Conservation (phyloP, 1,140 invertebrate genomes). For the Bathynomus jamesi region DNA sequence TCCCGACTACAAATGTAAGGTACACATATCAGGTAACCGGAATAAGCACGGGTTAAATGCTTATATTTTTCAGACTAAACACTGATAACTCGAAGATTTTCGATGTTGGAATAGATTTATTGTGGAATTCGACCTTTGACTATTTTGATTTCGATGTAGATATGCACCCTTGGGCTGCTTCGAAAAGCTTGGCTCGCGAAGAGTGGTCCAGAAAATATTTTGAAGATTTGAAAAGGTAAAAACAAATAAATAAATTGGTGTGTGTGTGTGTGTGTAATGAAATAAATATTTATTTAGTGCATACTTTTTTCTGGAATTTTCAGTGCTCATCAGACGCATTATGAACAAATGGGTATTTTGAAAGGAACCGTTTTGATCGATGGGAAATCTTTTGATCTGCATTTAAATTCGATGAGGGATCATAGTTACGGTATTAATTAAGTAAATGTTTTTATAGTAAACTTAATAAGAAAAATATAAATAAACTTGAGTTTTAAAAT, state of each 20-base stretch:
- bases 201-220: constrained; percentile 59
- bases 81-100: constrained; percentile 10
- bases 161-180: constrained; percentile 52
- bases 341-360: constrained; percentile 59
- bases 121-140: constrained; percentile 42
- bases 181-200: constrained; percentile 56
- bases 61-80: neutral
- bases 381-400: constrained; percentile 45
- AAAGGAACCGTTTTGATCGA: constrained; percentile 49
- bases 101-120: constrained; percentile 41
- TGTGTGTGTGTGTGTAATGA: too few relatives aligned
- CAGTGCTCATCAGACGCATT: constrained; percentile 59
- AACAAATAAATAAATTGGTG: too few relatives aligned
- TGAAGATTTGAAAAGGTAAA: constrained; percentile 52
- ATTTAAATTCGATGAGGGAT: constrained; percentile 49
- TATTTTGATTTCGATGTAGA: constrained; percentile 59
- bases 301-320: neutral
- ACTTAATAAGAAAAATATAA: too few relatives aligned
- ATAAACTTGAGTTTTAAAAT: too few relatives aligned
- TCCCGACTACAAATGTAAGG: too few relatives aligned
- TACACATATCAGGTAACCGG: too few relatives aligned
- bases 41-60: too few relatives aligned
- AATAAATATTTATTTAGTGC: neutral
- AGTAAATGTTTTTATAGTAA: neutral
- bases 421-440: constrained; percentile 57